phyloP scores from a whole-genome alignment of 2,113 vertebrate species.

The Oreocharis arfaki region DNA sequence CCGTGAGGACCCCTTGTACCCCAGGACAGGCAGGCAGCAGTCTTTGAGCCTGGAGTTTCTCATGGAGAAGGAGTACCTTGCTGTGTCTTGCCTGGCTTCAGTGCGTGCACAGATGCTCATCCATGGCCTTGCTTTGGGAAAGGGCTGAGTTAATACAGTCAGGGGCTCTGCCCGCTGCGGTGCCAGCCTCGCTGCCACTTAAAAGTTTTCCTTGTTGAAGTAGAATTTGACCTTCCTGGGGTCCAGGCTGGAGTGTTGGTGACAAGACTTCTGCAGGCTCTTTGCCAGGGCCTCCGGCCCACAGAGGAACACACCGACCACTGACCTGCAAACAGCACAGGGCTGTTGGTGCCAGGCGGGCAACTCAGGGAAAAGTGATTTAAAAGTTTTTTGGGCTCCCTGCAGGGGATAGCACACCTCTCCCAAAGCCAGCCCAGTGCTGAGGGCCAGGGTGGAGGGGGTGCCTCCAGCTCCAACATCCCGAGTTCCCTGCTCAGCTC shows the following conservation, averaged over 20 bases:
- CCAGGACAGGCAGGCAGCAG: not conserved
- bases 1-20: not conserved
- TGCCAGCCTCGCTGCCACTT: not conserved
- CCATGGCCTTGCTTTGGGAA: not conserved
- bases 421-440: not conserved
- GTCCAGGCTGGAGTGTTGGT: conserved; percentile 84
- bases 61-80: not conserved
- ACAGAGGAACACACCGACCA: conserved; percentile 86
- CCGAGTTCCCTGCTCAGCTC: not conserved
- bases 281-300: conserved; percentile 77
- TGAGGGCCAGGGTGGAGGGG: not conserved
- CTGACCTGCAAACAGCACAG: conserved; percentile 66
- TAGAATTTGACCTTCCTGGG: conserved; percentile 90
- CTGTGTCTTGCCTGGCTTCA: not conserved
- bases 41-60: not conserved
- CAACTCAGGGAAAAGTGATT: not conserved
- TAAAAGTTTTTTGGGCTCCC: not conserved
- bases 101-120: rapidly evolving
- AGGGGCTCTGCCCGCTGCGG: rapidly evolving
- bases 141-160: not conserved
- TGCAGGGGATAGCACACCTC: not conserved
- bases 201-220: conserved; percentile 95
- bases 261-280: conserved; percentile 78
- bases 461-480: not conserved
- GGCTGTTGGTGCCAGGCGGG: rapidly evolving